Evolutionary conservation across 2,888 invertebrate species (phyloP).

Genomic region (Pollenia amentaria): DNA sequence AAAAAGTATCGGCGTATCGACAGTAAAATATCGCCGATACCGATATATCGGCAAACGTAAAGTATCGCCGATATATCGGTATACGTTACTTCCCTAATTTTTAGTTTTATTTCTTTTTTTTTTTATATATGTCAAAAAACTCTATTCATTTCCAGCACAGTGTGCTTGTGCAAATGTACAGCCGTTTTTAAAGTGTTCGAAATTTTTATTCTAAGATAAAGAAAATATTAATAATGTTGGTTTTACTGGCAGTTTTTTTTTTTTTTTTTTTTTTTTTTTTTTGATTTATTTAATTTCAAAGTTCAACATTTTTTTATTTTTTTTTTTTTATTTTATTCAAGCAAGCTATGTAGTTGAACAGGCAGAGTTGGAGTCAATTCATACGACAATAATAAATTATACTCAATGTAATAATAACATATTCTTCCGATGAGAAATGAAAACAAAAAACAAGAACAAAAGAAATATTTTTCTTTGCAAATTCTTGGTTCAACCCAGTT

Average conservation of each 20-base stretch:
- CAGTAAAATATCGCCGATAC: too few species aligned
- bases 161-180: conserved; percentile 23
- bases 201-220: conserved; percentile 56
- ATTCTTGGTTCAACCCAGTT: conserved; percentile 21
- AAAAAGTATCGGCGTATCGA: too few species aligned
- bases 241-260: conserved; percentile 29
- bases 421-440: conserved; percentile 23
- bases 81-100: too few species aligned
- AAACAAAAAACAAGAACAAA: conserved; percentile 37
- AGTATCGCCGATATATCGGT: too few species aligned
- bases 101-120: too few species aligned
- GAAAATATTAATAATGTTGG: conserved; percentile 41
- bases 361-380: conserved; percentile 34
- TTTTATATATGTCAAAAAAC: too few species aligned
- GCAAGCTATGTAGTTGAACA: not conserved
- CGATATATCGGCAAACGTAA: too few species aligned
- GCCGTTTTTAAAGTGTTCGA: conserved; percentile 44
- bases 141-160: not conserved
- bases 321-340: too few species aligned
- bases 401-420: conserved; percentile 49
- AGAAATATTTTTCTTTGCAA: conserved; percentile 28
- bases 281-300: conserved; percentile 20
- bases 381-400: conserved; percentile 64
- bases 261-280: not conserved
- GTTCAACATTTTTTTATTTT: conserved; percentile 27